A percentile compares a stretch with the other conserved stretches of the same genome.
phyloP scores from a whole-genome alignment of 2,888 invertebrate species.

The Lasius fuliginosus region DNA sequence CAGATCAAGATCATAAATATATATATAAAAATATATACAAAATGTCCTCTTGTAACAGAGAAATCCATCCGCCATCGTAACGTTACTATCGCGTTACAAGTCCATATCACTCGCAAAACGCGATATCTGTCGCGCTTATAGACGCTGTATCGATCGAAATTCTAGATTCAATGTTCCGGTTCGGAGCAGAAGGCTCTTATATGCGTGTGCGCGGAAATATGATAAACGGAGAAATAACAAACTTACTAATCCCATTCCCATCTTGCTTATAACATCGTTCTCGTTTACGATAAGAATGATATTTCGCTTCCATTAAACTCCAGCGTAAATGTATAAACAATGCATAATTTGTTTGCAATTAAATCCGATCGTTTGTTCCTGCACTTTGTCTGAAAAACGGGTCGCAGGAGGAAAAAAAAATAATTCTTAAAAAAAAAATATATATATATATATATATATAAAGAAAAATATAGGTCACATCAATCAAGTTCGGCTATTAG shows the following conservation, averaged over 20 bases:
- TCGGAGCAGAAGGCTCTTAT: constrained; percentile 52
- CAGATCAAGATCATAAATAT: background rate
- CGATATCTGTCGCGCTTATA: constrained; percentile 71
- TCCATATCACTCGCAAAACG: constrained; percentile 45
- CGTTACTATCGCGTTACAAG: background rate
- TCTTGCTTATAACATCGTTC: background rate
- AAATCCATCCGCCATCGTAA: background rate
- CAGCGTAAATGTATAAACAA: background rate
- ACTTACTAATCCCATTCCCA: constrained; percentile 49
- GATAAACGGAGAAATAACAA: constrained; percentile 64
- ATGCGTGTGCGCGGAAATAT: constrained; percentile 28
- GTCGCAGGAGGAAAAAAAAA: background rate
- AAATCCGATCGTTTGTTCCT: background rate
- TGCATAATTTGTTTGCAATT: background rate
- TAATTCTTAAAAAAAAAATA: background rate
- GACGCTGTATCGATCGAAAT: constrained; percentile 81
- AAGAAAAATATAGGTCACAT: constrained; percentile 17
- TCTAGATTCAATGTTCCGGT: constrained; percentile 73
- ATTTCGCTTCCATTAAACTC: background rate
- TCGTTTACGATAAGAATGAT: background rate
- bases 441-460: background rate
- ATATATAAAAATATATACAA: background rate
- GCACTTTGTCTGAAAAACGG: background rate
- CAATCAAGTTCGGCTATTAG: background rate
- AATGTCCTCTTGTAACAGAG: background rate